Evolutionary conservation across 2,888 invertebrate genomes (phyloP).

Genomic region (Patella pellucida): DNA sequence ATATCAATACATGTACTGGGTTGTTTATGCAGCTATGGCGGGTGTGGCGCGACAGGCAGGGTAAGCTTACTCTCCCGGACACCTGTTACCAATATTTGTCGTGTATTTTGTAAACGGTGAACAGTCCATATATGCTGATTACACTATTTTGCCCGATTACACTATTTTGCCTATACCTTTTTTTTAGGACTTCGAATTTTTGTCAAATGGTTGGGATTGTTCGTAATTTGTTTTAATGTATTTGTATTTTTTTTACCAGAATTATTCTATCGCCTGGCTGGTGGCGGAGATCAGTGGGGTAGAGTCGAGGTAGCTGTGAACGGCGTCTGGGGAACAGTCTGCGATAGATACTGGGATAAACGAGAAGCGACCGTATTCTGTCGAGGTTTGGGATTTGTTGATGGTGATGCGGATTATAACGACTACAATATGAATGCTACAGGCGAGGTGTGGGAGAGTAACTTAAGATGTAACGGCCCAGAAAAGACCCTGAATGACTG

Average conservation of each 20-base stretch:
- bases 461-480: conserved; percentile 54
- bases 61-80: too few species aligned
- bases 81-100: too few species aligned
- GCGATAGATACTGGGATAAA: conserved; percentile 82
- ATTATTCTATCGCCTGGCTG: conserved; percentile 47
- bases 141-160: too few species aligned
- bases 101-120: too few species aligned
- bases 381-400: conserved; percentile 50
- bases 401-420: conserved; percentile 43
- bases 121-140: too few species aligned
- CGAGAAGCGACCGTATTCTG: conserved; percentile 78
- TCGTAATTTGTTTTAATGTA: not conserved
- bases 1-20: not conserved
- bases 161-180: too few species aligned
- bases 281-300: conserved; percentile 48
- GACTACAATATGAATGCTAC: conserved; percentile 26
- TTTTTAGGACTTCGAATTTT: too few species aligned
- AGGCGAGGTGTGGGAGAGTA: conserved; percentile 57
- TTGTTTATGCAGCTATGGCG: too few species aligned
- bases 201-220: too few species aligned
- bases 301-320: conserved; percentile 79
- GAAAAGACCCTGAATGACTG: conserved; percentile 54
- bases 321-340: conserved; percentile 80
- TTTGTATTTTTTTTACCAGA: conserved; percentile 34
- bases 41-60: too few species aligned